A percentile compares a stretch with the other conserved stretches of the same genome.
These are phyloP conservation scores for Sebastolobus alascanus DNA, from an alignment of 2,797 vertebrate genomes.

Conservation along the genomic window DNA sequence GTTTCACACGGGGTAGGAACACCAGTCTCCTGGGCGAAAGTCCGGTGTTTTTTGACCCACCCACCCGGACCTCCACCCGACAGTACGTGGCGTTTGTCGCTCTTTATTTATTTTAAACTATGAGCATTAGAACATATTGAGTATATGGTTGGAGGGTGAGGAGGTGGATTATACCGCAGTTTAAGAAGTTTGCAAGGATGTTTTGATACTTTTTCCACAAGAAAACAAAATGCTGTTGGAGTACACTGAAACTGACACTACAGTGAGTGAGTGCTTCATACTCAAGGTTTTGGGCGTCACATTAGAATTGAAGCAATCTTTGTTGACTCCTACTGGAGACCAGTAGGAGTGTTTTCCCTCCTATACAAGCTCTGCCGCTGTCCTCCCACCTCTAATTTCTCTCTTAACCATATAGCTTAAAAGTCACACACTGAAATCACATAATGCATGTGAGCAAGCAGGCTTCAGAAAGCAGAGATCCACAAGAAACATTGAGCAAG, in stretches of 20 bases:
- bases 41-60: too few species aligned
- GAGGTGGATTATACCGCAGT: neutral
- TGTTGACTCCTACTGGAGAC: conserved; percentile 30
- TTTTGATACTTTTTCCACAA: neutral
- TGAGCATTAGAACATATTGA: neutral
- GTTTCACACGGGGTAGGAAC: too few species aligned
- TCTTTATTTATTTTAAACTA: too few species aligned
- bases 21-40: too few species aligned
- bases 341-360: neutral
- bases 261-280: neutral
- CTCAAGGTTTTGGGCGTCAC: neutral
- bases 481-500: neutral
- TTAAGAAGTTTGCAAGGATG: neutral
- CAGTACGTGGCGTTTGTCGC: too few species aligned
- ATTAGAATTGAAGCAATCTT: neutral
- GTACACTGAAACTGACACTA: neutral
- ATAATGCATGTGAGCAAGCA: neutral
- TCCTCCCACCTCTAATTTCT: neutral
- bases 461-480: neutral
- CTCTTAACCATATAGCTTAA: neutral
- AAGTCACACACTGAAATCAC: neutral
- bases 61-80: too few species aligned
- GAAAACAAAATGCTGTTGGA: neutral
- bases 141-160: neutral
- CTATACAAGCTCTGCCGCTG: neutral